Evolutionary conservation across 2,113 vertebrate species (phyloP).

Genomic region (Cyphomyrus plagiostoma): DNA sequence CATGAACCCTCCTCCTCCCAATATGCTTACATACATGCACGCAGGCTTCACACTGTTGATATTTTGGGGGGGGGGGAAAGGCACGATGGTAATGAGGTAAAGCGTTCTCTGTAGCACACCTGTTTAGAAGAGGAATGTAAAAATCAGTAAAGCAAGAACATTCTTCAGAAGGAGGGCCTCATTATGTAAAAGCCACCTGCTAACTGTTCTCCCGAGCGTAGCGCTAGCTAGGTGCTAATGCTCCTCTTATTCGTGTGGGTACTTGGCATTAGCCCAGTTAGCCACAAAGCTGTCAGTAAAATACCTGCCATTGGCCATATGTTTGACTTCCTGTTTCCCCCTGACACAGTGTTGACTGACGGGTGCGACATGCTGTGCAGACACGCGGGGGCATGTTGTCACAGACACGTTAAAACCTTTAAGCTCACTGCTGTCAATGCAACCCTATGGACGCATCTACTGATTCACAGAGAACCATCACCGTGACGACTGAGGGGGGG

Average conservation of each 20-base stretch:
- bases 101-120: slow-evolving; percentile 1
- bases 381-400: background rate
- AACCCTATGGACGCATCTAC: background rate
- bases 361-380: background rate
- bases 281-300: background rate
- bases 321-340: background rate
- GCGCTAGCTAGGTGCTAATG: background rate
- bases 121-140: background rate
- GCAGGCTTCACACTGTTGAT: background rate
- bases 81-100: background rate
- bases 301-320: background rate
- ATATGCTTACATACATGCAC: background rate
- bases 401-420: background rate
- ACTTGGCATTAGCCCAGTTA: background rate
- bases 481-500: background rate
- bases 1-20: background rate
- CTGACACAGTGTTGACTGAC: background rate
- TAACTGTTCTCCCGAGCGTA: background rate
- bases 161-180: background rate
- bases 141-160: background rate
- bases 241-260: background rate
- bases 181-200: background rate
- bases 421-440: background rate
- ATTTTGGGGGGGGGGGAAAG: background rate
- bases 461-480: background rate